Evolutionary conservation across 2,113 vertebrate species (phyloP).

Genomic region (Delphinus delphis): DNA sequence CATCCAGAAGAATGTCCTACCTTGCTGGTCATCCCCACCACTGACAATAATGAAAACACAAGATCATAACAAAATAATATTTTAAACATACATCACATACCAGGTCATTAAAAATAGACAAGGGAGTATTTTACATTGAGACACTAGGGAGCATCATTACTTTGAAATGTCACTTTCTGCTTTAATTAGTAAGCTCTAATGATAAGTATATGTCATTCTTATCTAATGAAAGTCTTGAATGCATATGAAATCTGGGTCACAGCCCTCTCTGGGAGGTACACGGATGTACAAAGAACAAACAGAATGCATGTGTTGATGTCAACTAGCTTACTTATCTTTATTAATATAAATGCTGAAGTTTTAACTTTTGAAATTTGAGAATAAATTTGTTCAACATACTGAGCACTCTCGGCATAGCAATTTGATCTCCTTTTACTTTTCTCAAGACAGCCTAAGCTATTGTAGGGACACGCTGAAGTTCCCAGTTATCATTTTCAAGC

Average conservation of each 20-base stretch:
- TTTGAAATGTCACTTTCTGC: conserved; percentile 80
- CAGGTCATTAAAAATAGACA: conserved; percentile 76
- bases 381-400: neutral
- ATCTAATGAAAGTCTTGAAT: conserved; percentile 74
- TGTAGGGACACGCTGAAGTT: neutral
- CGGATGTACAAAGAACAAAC: conserved; percentile 65
- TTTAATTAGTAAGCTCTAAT: conserved; percentile 80
- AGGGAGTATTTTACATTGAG: conserved; percentile 69
- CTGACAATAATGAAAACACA: conserved; percentile 61
- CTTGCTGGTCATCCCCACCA: neutral
- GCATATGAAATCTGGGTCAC: conserved; percentile 75
- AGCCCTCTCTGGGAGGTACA: conserved; percentile 66
- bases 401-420: neutral
- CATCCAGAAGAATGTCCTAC: neutral
- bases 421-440: conserved; percentile 19
- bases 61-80: conserved; percentile 49
- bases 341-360: conserved; percentile 51
- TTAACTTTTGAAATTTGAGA: conserved; percentile 26
- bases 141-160: conserved; percentile 73
- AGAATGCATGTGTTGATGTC: conserved; percentile 61
- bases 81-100: conserved; percentile 48
- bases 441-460: conserved; percentile 16
- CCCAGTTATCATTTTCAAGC: conserved; percentile 41
- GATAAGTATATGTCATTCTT: conserved; percentile 80
- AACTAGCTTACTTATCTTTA: conserved; percentile 44